Base-by-base conservation (phyloP, 2,888 invertebrate species). In the Zonitis immaculata region DNA sequence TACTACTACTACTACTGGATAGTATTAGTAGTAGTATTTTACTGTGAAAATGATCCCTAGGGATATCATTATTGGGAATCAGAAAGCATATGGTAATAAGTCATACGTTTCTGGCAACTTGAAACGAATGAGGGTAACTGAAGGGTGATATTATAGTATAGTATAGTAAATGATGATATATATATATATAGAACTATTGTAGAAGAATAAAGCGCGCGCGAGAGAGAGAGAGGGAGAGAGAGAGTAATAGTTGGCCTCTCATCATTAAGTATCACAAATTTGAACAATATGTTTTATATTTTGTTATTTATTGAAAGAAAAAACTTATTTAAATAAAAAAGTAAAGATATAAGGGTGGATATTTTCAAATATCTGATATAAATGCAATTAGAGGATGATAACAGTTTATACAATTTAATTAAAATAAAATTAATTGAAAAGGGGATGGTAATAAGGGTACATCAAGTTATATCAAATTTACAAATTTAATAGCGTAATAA, bases 11-110 rank as follows among this genome's bases (percentile, higher is more conserved):
- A 25, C 55, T 60, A 62, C 58, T 51, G 54, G 55, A n/a, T n/a
- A n/a, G n/a, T n/a, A n/a, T n/a, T n/a, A 58, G 57, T 58, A 56
- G 56, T 35, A 35, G 35, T 35, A 35, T 35, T 35, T 35, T 35
- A 35, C 61, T 59, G 58, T 64, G 66, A 66, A 70, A 69, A 64
- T 62, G 67, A 67, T 68, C 69, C 70, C 68, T 51, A 47, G 69
- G 66, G 71, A 71, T 65, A 66, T 64, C 65, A 68, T 69, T 69
- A 69, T 69, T 62, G 69, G 56, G 65, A 67, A 68, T 70, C 68
- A 66, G 64, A 65, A 68, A 69, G 67, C 69, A 70, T 70, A 70
- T 69, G 69, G 67, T 63, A 66, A 65, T 64, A 64, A 66, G 66
- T 65, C 64, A 62, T 59, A 53, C 47, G 60, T 55, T 59, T 45